Evolutionary conservation across 2,113 vertebrate species (phyloP).

Genomic region (Saiga tatarica): DNA sequence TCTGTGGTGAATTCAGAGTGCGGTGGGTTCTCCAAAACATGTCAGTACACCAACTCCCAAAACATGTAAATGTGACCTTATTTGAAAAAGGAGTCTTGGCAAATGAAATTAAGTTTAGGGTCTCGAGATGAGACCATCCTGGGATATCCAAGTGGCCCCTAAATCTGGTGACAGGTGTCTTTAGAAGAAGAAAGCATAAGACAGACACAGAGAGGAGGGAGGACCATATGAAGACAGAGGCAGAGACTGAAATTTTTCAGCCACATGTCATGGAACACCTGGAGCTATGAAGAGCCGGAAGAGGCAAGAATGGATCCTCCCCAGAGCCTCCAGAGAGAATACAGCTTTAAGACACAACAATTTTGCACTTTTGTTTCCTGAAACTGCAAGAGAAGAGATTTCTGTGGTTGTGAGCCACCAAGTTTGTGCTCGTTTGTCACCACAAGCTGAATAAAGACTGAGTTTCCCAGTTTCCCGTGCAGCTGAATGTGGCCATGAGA

Average conservation of each 20-base stretch:
- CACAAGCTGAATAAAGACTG: background rate
- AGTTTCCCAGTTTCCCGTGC: background rate
- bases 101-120: background rate
- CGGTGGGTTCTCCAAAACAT: background rate
- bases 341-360: background rate
- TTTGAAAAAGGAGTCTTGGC: background rate
- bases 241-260: background rate
- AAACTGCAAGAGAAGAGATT: background rate
- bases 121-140: background rate
- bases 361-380: background rate
- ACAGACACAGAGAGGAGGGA: background rate
- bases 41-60: background rate
- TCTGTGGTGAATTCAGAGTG: background rate
- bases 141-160: background rate
- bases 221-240: background rate
- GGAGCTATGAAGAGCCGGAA: background rate
- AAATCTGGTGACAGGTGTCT: background rate
- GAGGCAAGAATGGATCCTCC: background rate
- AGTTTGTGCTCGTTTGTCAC: background rate
- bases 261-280: accelerated
- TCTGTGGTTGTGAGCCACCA: background rate
- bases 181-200: background rate
- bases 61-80: background rate
- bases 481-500: background rate
- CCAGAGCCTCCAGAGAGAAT: background rate